phyloP scores from a whole-genome alignment of 2,797 vertebrate genomes.

The Heliangelus exortis region DNA sequence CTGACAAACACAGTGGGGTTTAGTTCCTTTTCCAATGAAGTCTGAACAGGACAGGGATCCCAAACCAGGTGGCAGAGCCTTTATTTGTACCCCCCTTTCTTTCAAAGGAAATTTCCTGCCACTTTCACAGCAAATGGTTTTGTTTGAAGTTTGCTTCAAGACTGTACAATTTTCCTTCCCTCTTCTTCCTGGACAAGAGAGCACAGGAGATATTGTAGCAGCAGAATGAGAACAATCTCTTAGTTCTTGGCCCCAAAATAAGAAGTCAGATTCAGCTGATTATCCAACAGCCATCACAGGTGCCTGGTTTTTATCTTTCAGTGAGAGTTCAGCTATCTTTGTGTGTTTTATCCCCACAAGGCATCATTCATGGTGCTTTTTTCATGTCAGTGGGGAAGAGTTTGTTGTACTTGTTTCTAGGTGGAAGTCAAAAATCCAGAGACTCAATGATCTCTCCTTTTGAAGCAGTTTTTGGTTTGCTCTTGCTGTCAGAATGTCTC shows the following conservation, averaged over 20 bases:
- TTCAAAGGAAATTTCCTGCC: neutral
- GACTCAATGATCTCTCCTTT: neutral
- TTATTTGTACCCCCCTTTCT: neutral
- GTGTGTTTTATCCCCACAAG: neutral
- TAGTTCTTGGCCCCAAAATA: neutral
- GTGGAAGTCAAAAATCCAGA: neutral
- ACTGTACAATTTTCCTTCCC: neutral
- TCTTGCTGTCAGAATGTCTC: accelerated
- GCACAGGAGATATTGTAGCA: neutral
- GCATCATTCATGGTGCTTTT: neutral
- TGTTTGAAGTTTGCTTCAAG: neutral
- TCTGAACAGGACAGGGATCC: neutral
- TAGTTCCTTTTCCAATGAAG: neutral
- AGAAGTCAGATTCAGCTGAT: neutral
- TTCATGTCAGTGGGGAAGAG: neutral
- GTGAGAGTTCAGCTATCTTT: neutral
- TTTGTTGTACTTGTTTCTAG: neutral
- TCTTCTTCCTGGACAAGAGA: neutral
- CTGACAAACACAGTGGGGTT: neutral
- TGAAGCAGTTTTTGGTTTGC: neutral
- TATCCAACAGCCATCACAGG: neutral
- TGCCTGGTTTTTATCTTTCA: neutral
- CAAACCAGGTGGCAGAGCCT: neutral
- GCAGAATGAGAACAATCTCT: neutral
- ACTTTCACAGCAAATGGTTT: neutral